Evolutionary conservation across 2,797 vertebrate genomes (phyloP).

Genomic region (Scarus forsteni): DNA sequence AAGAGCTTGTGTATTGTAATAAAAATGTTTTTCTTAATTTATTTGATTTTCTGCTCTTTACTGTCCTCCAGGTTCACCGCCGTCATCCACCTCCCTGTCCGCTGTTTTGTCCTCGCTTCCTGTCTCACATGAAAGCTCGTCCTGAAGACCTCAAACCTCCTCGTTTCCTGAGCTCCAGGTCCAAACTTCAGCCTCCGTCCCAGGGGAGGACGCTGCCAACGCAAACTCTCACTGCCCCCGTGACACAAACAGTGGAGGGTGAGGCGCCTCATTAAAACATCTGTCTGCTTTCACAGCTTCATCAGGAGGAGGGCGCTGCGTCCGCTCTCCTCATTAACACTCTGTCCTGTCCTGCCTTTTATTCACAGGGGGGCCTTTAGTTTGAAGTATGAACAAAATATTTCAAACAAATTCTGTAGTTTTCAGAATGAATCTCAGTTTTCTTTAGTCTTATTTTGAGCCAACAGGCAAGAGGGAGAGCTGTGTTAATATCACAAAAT

Average conservation of each 20-base stretch:
- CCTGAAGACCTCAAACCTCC: conserved; percentile 57
- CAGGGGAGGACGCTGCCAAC: conserved; percentile 18
- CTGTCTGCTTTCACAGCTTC: conserved; percentile 50
- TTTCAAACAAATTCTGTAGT: no score
- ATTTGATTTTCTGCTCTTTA: not conserved
- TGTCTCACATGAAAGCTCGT: conserved; percentile 76
- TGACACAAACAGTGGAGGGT: conserved; percentile 56
- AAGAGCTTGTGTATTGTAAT: no score
- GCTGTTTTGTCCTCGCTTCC: conserved; percentile 76
- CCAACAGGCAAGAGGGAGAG: no score
- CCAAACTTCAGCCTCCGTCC: conserved; percentile 50
- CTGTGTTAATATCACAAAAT: no score
- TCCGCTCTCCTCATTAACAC: conserved; percentile 52
- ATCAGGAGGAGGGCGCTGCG: conserved; percentile 26
- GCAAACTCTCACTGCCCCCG: conserved; percentile 24
- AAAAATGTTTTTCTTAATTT: no score
- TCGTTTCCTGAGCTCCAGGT: conserved; percentile 39
- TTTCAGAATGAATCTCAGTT: no score
- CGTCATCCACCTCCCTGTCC: conserved; percentile 10
- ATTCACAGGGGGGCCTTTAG: no score
- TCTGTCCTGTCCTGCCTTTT: conserved; percentile 8
- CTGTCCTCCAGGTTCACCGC: conserved; percentile 47
- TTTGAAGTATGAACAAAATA: no score
- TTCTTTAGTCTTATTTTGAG: no score
- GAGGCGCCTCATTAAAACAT: conserved; percentile 54